A percentile compares a stretch with the other conserved stretches of the same genome.
These are phyloP conservation scores for Gymnoscopelus microlampas DNA, from an alignment of 2,797 vertebrate genomes.

Conservation along the genomic window DNA sequence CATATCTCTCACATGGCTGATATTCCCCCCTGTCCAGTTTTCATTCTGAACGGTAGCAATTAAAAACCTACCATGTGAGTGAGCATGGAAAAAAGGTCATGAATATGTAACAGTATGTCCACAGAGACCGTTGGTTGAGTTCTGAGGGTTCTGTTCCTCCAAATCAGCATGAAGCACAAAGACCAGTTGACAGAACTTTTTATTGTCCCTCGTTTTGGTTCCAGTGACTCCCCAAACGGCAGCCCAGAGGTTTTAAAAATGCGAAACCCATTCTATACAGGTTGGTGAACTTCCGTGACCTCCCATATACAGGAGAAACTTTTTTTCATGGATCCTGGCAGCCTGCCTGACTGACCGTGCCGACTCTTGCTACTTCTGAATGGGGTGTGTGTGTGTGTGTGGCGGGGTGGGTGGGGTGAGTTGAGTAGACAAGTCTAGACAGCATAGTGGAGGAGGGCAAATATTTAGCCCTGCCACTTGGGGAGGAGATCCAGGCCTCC, in stretches of 20 bases:
- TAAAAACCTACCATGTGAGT: constrained; percentile 69
- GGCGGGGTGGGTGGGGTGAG: constrained; percentile 29
- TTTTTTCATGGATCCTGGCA: constrained; percentile 70
- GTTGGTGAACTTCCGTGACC: constrained; percentile 75
- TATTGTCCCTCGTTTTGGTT: neutral
- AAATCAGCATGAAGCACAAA: constrained; percentile 70
- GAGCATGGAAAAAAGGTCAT: constrained; percentile 61
- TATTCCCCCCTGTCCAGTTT: constrained; percentile 60
- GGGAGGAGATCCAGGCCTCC: constrained; percentile 62
- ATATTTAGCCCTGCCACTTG: constrained; percentile 81
- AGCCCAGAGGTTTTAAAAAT: constrained; percentile 74
- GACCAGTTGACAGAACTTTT: constrained; percentile 68
- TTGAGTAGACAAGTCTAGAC: constrained; percentile 78
- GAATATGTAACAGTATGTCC: constrained; percentile 80
- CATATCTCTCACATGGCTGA: constrained; percentile 55
- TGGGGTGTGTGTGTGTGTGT: constrained; percentile 2
- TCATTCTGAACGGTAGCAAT: constrained; percentile 75
- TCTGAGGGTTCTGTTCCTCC: constrained; percentile 69
- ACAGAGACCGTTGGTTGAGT: constrained; percentile 67
- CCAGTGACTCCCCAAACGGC: constrained; percentile 50
- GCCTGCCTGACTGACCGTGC: constrained; percentile 66
- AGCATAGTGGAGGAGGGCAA: constrained; percentile 78
- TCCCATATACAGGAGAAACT: constrained; percentile 71
- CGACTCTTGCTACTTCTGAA: constrained; percentile 61
- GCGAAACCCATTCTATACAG: constrained; percentile 70